phyloP scores from a whole-genome alignment of 1,140 invertebrate species.

The Pachypeltis micranthus region DNA sequence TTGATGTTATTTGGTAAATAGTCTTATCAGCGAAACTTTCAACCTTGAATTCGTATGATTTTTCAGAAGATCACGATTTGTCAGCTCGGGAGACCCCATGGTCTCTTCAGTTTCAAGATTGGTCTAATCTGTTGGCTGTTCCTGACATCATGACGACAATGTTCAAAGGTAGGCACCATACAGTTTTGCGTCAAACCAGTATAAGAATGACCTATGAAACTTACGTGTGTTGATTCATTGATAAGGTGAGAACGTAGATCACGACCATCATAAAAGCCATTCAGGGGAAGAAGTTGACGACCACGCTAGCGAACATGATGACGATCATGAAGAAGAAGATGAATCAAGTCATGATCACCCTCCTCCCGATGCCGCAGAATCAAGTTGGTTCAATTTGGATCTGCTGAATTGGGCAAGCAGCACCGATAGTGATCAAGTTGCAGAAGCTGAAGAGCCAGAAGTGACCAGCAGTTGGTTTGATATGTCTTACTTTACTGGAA shows the following conservation, averaged over 20 bases:
- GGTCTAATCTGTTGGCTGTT: not conserved
- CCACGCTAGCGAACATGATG: constrained; percentile 8
- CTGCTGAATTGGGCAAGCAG: not conserved
- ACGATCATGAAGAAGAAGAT: constrained; percentile 17
- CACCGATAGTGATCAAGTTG: not conserved
- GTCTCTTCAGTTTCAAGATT: not conserved
- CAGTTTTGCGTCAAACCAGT: not conserved
- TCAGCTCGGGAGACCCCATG: not conserved
- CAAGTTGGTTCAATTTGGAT: constrained; percentile 6
- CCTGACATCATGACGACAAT: not conserved
- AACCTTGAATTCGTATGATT: not conserved
- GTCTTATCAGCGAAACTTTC: not conserved
- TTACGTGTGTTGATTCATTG: constrained; percentile 12
- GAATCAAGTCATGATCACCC: constrained; percentile 2
- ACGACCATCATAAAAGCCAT: constrained; percentile 31
- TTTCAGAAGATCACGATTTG: not conserved
- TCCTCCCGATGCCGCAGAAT: constrained; percentile 14
- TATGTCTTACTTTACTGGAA: not conserved
- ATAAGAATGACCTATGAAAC: not conserved
- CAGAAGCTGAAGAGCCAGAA: constrained; percentile 33
- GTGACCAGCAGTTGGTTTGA: constrained; percentile 27
- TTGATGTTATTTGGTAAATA: no score
- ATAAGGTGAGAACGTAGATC: constrained; percentile 31
- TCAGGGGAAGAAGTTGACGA: constrained; percentile 30
- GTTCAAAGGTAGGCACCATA: not conserved